phyloP scores from a whole-genome alignment of 2,797 vertebrate genomes.

The Acanthurus leucopareius region DNA sequence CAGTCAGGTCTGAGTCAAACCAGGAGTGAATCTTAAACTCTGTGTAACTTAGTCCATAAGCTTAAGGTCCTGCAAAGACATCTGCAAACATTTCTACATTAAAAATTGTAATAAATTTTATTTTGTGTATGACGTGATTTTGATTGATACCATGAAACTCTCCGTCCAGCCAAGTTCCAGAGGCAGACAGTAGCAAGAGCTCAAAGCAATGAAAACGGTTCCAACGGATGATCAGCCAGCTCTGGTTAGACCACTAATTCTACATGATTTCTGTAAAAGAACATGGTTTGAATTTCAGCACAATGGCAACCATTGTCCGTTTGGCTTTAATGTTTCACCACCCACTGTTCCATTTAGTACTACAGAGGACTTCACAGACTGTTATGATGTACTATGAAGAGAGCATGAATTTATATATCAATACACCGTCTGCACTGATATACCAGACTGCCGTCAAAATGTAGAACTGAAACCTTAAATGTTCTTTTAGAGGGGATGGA shows the following conservation, averaged over 20 bases:
- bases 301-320: slow-evolving; percentile 55
- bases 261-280: slow-evolving; percentile 64
- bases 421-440: neutral
- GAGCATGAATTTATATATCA: neutral
- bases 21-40: neutral
- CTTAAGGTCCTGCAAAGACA: neutral
- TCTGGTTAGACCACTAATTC: slow-evolving; percentile 72
- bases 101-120: neutral
- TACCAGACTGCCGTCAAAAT: neutral
- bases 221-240: slow-evolving; percentile 54
- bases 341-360: slow-evolving; percentile 28
- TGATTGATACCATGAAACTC: slow-evolving; percentile 45
- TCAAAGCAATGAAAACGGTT: slow-evolving; percentile 49
- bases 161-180: slow-evolving; percentile 36
- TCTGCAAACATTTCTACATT: neutral
- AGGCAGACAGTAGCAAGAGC: slow-evolving; percentile 46
- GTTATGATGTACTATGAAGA: slow-evolving; percentile 2
- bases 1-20: slow-evolving; percentile 86
- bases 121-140: slow-evolving; percentile 21
- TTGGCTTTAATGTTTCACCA: slow-evolving; percentile 51
- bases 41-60: neutral
- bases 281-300: slow-evolving; percentile 62
- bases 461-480: neutral
- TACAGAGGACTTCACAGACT: slow-evolving; percentile 10
- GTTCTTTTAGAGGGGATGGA: neutral